Evolutionary conservation across 2,113 vertebrate species (phyloP).

Genomic region (Eulacestoma nigropectus): DNA sequence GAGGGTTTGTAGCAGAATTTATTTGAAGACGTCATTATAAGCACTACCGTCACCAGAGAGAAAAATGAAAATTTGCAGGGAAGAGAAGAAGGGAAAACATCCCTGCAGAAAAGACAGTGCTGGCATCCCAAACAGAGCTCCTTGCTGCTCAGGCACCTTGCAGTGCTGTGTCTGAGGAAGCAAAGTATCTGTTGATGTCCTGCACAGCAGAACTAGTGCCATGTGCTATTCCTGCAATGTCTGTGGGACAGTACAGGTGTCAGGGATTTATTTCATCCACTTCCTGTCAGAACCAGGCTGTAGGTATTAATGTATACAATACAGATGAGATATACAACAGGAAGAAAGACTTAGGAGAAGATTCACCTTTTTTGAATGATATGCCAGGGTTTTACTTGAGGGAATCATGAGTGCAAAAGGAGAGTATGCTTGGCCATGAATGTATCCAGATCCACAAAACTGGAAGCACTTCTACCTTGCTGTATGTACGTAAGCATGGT

Average conservation of each 20-base stretch:
- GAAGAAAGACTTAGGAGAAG: not conserved
- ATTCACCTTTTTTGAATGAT: not conserved
- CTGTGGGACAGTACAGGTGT: fast-evolving
- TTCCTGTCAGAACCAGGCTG: not conserved
- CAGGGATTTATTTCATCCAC: not conserved
- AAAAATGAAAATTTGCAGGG: not conserved
- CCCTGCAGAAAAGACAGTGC: not conserved
- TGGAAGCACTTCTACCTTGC: not conserved
- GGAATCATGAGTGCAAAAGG: not conserved
- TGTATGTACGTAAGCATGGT: not conserved
- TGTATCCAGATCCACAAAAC: not conserved
- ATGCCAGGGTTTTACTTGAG: not conserved
- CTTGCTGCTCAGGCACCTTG: not conserved
- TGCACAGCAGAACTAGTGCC: not conserved
- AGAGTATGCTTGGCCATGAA: not conserved
- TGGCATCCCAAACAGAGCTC: not conserved
- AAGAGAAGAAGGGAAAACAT: not conserved
- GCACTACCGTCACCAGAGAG: not conserved
- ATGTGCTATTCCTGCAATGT: fast-evolving
- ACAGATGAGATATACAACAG: not conserved
- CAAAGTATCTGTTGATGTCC: not conserved
- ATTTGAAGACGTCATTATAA: not conserved
- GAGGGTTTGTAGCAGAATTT: not conserved
- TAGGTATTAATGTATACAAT: not conserved
- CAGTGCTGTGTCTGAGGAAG: not conserved